phyloP scores from a whole-genome alignment of 2,888 invertebrate species.

The Drosophila emarginata region DNA sequence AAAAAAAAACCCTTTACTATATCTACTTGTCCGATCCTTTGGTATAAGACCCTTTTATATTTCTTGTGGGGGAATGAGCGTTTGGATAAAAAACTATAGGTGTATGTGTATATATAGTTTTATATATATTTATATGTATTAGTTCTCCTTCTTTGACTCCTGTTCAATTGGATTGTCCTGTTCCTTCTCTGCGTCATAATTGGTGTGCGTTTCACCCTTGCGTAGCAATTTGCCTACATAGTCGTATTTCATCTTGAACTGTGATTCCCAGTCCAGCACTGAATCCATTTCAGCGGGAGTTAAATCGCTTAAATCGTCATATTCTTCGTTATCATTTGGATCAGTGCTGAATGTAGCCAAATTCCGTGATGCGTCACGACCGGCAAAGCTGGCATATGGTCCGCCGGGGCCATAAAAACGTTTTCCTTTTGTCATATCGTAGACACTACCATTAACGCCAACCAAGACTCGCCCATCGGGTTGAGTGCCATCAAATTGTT shows the following conservation, averaged over 20 bases:
- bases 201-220: slow-evolving; percentile 95
- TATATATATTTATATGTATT: neutral
- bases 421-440: slow-evolving; percentile 95
- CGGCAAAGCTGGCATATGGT: slow-evolving; percentile 96
- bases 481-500: slow-evolving; percentile 92
- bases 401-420: slow-evolving; percentile 97
- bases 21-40: neutral
- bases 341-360: slow-evolving; percentile 95
- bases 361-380: slow-evolving; percentile 96
- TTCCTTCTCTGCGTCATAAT: slow-evolving; percentile 85
- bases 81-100: neutral
- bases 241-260: slow-evolving; percentile 97
- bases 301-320: slow-evolving; percentile 97
- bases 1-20: neutral
- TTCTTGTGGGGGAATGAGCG: neutral
- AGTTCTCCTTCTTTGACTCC: slow-evolving; percentile 1
- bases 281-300: slow-evolving; percentile 97
- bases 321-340: slow-evolving; percentile 90
- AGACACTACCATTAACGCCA: slow-evolving; percentile 96
- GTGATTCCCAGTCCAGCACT: slow-evolving; percentile 97
- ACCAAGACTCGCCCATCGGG: slow-evolving; percentile 94
- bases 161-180: neutral
- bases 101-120: neutral
- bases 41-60: neutral
- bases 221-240: slow-evolving; percentile 95